Evolutionary conservation across 2,888 invertebrate species (phyloP).

Genomic region (Thyatira batis): DNA sequence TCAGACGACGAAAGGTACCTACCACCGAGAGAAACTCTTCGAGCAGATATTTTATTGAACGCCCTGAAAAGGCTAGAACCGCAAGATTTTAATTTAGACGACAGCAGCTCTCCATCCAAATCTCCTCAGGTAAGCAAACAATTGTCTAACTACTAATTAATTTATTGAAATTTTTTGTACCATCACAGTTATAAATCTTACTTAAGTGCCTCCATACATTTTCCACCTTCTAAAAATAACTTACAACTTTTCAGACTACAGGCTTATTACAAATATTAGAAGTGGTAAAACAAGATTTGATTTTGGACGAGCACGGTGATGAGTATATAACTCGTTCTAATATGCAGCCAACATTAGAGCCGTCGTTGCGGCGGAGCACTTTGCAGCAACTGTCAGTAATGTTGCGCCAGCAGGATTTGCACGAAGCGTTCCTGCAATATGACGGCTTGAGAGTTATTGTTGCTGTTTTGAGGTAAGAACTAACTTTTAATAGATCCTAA

Average conservation of each 20-base stretch:
- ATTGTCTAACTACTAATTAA: not conserved
- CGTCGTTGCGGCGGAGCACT: conserved; percentile 85
- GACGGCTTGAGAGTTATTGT: conserved; percentile 79
- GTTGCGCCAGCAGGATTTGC: conserved; percentile 84
- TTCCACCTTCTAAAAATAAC: not conserved
- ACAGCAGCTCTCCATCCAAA: conserved; percentile 53
- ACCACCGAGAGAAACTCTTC: conserved; percentile 66
- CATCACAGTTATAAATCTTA: no score
- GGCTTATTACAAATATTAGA: conserved; percentile 70
- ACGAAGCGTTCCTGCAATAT: conserved; percentile 82
- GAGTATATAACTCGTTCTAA: conserved; percentile 38
- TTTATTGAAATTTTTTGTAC: no score
- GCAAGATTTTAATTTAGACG: conserved; percentile 68
- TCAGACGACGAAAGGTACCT: conserved; percentile 68
- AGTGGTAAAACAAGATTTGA: conserved; percentile 71
- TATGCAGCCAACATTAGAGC: conserved; percentile 75
- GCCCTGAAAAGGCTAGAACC: conserved; percentile 59
- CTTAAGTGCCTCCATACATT: no score
- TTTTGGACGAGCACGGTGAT: conserved; percentile 51
- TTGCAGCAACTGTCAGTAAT: conserved; percentile 86
- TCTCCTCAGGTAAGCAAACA: conserved; percentile 47
- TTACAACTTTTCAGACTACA: conserved; percentile 47
- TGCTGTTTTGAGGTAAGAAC: conserved; percentile 57
- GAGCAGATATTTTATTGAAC: conserved; percentile 66
- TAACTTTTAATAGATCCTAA: conserved; percentile 5